phyloP scores from a whole-genome alignment of 1,140 invertebrate species.

The Zaprionus capensis region DNA sequence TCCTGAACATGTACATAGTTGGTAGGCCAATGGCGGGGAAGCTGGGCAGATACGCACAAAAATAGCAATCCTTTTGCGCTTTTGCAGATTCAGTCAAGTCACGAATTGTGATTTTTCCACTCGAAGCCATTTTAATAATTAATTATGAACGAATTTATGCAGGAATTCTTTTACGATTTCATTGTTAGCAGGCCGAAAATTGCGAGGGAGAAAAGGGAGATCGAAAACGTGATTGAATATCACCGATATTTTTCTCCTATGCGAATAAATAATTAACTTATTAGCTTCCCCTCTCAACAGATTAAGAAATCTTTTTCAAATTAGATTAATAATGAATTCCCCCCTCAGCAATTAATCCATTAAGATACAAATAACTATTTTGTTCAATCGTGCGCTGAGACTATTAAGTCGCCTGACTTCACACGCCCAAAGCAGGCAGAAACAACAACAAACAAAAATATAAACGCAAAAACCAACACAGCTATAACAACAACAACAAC shows the following conservation, averaged over 20 bases:
- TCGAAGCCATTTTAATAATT: conserved; percentile 63
- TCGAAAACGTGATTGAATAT: background rate
- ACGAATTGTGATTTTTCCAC: conserved; percentile 72
- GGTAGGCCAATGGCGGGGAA: background rate
- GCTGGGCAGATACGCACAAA: conserved; percentile 33
- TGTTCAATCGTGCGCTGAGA: conserved; percentile 22
- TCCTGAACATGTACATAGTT: background rate
- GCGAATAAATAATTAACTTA: conserved; percentile 15
- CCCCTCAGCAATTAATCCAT: conserved; percentile 50
- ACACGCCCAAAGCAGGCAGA: conserved; percentile 19
- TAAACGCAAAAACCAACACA: background rate
- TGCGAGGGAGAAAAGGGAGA: background rate
- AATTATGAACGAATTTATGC: conserved; percentile 52
- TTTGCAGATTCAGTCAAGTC: conserved; percentile 62
- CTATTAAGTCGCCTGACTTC: conserved; percentile 31
- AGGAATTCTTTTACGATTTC: conserved; percentile 25
- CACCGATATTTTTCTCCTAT: background rate
- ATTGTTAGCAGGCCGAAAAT: conserved; percentile 26
- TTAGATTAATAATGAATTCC: conserved; percentile 50
- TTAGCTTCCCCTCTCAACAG: conserved; percentile 6
- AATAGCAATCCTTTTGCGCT: conserved; percentile 63
- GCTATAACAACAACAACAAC: background rate
- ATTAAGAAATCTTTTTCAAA: conserved; percentile 29
- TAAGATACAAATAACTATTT: conserved; percentile 39
- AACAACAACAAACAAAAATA: background rate